phyloP scores from a whole-genome alignment of 2,797 vertebrate genomes.

The Phataginus tetradactyla region DNA sequence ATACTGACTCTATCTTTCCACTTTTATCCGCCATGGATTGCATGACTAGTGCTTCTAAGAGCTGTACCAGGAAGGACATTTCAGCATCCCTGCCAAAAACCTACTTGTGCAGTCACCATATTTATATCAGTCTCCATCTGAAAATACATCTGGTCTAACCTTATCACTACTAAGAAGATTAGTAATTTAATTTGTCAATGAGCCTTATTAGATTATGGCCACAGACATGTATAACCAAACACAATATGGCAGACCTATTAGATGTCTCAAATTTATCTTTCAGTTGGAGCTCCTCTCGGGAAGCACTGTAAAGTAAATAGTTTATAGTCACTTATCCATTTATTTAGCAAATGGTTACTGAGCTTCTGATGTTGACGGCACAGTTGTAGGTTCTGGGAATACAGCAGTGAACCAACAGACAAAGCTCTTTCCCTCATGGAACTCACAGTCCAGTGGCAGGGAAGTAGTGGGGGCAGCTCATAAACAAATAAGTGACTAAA shows the following conservation, averaged over 20 bases:
- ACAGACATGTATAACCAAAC: not conserved
- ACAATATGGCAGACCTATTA: not conserved
- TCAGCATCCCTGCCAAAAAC: not conserved
- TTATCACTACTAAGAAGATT: constrained; percentile 6
- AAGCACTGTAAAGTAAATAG: not conserved
- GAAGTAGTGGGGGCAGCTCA: not conserved
- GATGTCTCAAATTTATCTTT: not conserved
- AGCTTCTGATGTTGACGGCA: not conserved
- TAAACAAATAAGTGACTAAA: not conserved
- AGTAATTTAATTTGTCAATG: not conserved
- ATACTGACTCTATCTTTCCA: not conserved
- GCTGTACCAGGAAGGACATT: not conserved
- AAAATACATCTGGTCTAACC: not conserved
- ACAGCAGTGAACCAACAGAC: not conserved
- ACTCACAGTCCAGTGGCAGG: not conserved
- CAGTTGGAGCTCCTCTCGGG: not conserved
- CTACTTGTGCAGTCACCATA: not conserved
- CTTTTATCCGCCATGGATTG: not conserved
- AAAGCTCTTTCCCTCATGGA: not conserved
- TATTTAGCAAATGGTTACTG: not conserved
- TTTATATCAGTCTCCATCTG: constrained; percentile 10
- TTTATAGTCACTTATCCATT: not conserved
- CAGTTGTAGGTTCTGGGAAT: not conserved
- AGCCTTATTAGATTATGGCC: not conserved
- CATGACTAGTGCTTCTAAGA: not conserved